phyloP scores from a whole-genome alignment of 2,797 vertebrate genomes.

The Cuniculus paca region DNA sequence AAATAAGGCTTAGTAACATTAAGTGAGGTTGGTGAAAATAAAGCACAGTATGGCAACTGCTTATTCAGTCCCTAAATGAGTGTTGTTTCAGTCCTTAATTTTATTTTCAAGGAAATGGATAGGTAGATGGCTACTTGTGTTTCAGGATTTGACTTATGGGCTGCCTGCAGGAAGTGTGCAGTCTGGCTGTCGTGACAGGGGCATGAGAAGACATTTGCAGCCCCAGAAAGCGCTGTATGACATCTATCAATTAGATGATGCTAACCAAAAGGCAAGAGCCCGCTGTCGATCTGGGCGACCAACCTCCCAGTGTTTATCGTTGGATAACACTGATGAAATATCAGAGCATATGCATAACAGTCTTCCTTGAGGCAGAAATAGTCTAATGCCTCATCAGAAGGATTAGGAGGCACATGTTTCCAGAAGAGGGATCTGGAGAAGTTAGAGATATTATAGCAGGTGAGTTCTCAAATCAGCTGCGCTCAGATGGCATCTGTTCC shows the following conservation, averaged over 20 bases:
- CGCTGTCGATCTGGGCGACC: background rate
- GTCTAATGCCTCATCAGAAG: background rate
- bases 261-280: background rate
- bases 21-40: background rate
- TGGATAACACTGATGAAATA: background rate
- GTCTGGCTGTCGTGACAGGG: background rate
- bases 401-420: background rate
- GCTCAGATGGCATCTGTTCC: background rate
- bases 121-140: background rate
- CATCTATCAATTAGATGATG: background rate
- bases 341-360: background rate
- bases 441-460: background rate
- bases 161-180: background rate
- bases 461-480: background rate
- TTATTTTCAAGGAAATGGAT: slow-evolving; percentile 1
- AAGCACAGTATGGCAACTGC: background rate
- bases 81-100: slow-evolving; percentile 5
- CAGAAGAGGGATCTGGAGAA: background rate
- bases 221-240: background rate
- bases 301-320: background rate
- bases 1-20: background rate
- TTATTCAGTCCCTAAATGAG: background rate
- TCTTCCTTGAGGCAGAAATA: slow-evolving; percentile 52
- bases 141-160: background rate
- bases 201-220: background rate